These are phyloP conservation scores for Drosophila prosaltans DNA, from an alignment of 1,140 invertebrate genomes.

Conservation along the genomic window DNA sequence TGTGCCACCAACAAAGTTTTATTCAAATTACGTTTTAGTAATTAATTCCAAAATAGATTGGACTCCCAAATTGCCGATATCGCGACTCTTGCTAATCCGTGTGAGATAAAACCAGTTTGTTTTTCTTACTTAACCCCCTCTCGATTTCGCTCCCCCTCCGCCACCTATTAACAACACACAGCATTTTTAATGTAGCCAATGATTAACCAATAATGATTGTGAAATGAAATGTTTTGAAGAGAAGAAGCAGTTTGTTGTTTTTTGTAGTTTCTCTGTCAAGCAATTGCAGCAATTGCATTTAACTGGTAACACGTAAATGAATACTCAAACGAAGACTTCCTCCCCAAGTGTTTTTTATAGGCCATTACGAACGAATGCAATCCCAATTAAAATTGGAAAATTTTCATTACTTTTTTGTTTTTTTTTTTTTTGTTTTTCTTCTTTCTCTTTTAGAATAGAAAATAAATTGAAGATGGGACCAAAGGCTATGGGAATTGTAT, in stretches of 20 bases:
- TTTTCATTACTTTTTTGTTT: neutral
- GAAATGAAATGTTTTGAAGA: conserved; percentile 10
- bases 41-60: conserved; percentile 71
- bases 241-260: no score
- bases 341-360: conserved; percentile 1
- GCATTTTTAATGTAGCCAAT: conserved; percentile 56
- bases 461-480: conserved; percentile 33
- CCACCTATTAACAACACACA: neutral
- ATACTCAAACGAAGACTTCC: neutral
- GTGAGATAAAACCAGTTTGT: conserved; percentile 66
- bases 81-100: conserved; percentile 41
- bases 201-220: conserved; percentile 76
- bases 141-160: neutral
- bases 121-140: conserved; percentile 33
- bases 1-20: conserved; percentile 70
- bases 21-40: conserved; percentile 72
- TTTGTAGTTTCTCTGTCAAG: no score
- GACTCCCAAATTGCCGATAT: neutral
- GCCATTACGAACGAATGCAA: conserved; percentile 19
- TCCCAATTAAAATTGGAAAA: conserved; percentile 38
- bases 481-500: conserved; percentile 11
- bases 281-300: conserved; percentile 49
- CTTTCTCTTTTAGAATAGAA: conserved; percentile 14
- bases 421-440: neutral
- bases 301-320: conserved; percentile 33